A percentile compares a stretch with the other conserved stretches of the same genome.
phyloP scores from a whole-genome alignment of 2,888 invertebrate species.

The Omphaloscelis lunosa region DNA sequence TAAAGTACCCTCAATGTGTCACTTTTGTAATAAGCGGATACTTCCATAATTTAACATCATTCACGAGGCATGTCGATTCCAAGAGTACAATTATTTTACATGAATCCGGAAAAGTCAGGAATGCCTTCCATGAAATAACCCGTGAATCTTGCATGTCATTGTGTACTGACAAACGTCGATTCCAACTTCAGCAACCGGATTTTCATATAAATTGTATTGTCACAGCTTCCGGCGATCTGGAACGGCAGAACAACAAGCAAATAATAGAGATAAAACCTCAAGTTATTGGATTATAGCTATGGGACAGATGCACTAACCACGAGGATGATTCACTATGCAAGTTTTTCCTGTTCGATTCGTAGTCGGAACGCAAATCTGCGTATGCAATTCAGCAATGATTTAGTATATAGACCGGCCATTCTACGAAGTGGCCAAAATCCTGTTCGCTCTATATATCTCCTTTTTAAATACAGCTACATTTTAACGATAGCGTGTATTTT shows the following conservation, averaged over 20 bases:
- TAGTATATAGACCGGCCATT: too few relatives aligned
- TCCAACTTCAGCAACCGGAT: constrained; percentile 35
- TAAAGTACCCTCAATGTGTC: neutral
- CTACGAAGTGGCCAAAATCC: too few relatives aligned
- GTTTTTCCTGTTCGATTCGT: neutral
- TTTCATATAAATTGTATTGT: constrained; percentile 43
- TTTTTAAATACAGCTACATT: too few relatives aligned
- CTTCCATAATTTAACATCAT: neutral
- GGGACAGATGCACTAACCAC: neutral
- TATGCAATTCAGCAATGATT: neutral
- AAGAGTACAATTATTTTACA: neutral
- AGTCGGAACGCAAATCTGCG: neutral
- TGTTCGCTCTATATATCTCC: too few relatives aligned
- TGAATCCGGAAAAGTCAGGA: neutral
- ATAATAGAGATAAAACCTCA: constrained; percentile 39
- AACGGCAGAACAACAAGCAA: constrained; percentile 17
- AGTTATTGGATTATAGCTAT: constrained; percentile 24
- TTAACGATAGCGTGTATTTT: too few relatives aligned
- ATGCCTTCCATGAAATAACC: neutral
- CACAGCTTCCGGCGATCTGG: constrained; percentile 21
- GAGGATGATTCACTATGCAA: constrained; percentile 4
- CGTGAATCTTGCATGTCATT: constrained; percentile 30
- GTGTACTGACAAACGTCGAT: constrained; percentile 28
- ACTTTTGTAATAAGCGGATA: neutral
- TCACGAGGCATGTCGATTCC: neutral